Percentiles rank a stretch among this genome's conserved stretches.
Evolutionary conservation across 2,888 invertebrate species (phyloP).

Genomic region (Xanthorhoe spadicearia): DNA sequence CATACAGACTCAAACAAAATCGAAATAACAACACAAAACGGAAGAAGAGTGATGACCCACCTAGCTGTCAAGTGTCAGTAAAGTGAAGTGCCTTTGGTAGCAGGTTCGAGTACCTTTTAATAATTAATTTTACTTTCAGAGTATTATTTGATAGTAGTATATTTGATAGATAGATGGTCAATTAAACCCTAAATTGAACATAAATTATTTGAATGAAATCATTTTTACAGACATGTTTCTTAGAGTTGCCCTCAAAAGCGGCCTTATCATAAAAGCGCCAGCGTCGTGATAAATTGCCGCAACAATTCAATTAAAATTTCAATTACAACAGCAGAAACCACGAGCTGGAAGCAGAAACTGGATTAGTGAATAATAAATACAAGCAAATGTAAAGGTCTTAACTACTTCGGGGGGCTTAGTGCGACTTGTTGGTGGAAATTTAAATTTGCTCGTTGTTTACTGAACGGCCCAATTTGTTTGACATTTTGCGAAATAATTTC

Average conservation of each 20-base stretch:
- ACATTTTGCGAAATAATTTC: slow-evolving; percentile 36
- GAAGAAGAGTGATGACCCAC: no score
- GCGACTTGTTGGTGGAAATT: slow-evolving; percentile 52
- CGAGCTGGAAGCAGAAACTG: slow-evolving; percentile 46
- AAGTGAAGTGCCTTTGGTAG: no score
- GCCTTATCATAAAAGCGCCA: slow-evolving; percentile 24
- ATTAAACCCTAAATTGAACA: no score
- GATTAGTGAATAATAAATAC: slow-evolving; percentile 55
- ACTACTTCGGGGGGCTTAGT: slow-evolving; percentile 50
- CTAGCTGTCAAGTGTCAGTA: no score
- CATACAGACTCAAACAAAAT: no score
- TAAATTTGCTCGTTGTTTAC: slow-evolving; percentile 48
- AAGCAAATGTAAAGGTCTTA: slow-evolving; percentile 51
- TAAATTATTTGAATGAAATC: no score
- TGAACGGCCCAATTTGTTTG: slow-evolving; percentile 43
- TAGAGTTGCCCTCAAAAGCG: slow-evolving; percentile 20
- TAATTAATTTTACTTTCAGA: no score
- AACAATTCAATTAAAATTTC: slow-evolving; percentile 49
- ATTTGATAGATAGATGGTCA: no score
- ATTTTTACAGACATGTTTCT: background rate
- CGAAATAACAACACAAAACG: no score
- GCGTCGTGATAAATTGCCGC: slow-evolving; percentile 42
- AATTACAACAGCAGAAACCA: slow-evolving; percentile 47
- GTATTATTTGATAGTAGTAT: no score
- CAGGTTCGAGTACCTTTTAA: no score